These are phyloP conservation scores for Ceratotherium simum DNA, from an alignment of 2,113 vertebrate species.

Conservation along the genomic window DNA sequence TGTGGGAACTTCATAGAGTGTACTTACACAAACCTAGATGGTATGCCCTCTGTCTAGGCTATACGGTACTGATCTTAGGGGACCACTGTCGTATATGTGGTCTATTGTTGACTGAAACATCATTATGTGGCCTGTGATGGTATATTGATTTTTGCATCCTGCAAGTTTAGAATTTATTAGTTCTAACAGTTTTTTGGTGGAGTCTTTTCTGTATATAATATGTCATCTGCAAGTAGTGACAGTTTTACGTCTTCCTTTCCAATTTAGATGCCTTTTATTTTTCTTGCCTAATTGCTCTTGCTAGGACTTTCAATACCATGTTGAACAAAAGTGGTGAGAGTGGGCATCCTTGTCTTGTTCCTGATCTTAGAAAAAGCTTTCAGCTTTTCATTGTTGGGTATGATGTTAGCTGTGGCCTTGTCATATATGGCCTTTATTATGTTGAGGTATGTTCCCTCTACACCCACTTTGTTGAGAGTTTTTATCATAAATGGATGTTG, in stretches of 20 bases:
- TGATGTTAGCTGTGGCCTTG: background rate
- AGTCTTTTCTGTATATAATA: background rate
- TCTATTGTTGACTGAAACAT: too few species aligned
- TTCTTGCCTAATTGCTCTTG: background rate
- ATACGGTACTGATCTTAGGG: too few species aligned
- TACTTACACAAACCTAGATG: too few species aligned
- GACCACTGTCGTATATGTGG: too few species aligned
- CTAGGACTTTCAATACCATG: background rate
- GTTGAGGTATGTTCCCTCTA: background rate
- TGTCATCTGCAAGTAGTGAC: background rate
- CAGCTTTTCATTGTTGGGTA: background rate
- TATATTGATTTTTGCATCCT: constrained; percentile 7
- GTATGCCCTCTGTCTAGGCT: too few species aligned
- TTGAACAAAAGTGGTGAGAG: background rate
- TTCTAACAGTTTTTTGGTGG: background rate
- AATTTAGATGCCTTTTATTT: background rate
- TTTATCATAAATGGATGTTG: background rate
- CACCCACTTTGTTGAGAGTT: background rate
- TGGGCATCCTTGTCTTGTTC: background rate
- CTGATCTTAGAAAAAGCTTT: background rate
- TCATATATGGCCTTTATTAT: background rate
- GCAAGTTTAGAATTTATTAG: background rate
- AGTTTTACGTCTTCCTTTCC: background rate
- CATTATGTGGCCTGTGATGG: too few species aligned
- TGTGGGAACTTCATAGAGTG: too few species aligned